phyloP scores from a whole-genome alignment of 2,113 vertebrate species.

The Excalfactoria chinensis region DNA sequence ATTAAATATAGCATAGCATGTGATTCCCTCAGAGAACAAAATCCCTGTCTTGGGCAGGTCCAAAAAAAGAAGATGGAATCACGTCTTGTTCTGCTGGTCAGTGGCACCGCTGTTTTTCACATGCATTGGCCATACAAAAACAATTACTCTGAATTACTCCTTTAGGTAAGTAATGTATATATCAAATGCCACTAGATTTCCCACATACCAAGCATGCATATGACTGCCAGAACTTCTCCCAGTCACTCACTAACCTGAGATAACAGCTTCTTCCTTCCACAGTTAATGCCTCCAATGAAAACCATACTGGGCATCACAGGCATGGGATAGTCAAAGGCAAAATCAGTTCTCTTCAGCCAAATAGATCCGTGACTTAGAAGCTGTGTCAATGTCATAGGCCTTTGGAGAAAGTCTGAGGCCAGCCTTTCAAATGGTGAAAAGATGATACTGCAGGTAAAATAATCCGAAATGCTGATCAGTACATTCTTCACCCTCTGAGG shows the following conservation, averaged over 20 bases:
- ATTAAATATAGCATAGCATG: rapidly evolving
- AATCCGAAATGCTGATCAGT: slow-evolving; percentile 66
- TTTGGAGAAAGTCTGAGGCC: slow-evolving; percentile 76
- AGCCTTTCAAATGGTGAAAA: slow-evolving; percentile 77
- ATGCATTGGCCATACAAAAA: neutral
- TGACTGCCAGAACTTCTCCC: neutral
- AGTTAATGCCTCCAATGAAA: slow-evolving; percentile 82
- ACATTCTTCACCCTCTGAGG: slow-evolving; percentile 82
- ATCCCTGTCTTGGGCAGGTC: rapidly evolving
- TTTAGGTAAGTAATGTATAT: neutral
- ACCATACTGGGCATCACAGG: slow-evolving; percentile 86
- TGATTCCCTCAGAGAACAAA: neutral
- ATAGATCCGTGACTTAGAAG: slow-evolving; percentile 78
- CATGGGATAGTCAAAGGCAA: slow-evolving; percentile 83
- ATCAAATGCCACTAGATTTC: neutral
- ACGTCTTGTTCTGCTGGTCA: neutral
- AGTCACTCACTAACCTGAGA: slow-evolving; percentile 71
- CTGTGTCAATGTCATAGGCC: slow-evolving; percentile 72
- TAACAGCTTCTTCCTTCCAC: slow-evolving; percentile 11
- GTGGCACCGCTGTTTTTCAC: neutral
- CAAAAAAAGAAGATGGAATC: neutral
- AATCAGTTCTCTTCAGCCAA: slow-evolving; percentile 85
- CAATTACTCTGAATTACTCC: rapidly evolving
- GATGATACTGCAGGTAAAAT: slow-evolving; percentile 64
- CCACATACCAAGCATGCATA: neutral